phyloP scores from a whole-genome alignment of 2,113 vertebrate species.

The Patagioenas fasciata region DNA sequence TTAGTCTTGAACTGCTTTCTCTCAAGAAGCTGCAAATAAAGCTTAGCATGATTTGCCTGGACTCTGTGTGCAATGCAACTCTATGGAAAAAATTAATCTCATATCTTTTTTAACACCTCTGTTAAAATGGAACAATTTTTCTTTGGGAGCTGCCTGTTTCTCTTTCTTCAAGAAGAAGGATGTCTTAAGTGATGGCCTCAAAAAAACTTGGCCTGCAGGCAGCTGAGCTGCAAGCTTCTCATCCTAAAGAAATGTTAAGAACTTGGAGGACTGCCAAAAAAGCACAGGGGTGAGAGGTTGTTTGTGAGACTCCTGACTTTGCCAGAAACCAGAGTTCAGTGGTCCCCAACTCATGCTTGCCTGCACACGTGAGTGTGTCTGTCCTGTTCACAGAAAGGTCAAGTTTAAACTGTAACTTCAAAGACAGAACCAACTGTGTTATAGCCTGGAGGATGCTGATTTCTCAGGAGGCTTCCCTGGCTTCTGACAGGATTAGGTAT shows the following conservation, averaged over 20 bases:
- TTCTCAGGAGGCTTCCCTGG: neutral
- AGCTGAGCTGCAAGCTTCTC: neutral
- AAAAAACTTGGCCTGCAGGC: neutral
- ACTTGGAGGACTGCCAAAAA: neutral
- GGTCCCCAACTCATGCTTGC: neutral
- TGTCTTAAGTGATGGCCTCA: neutral
- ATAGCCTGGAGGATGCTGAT: neutral
- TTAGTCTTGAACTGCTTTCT: neutral
- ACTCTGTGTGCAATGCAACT: neutral
- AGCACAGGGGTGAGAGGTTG: neutral
- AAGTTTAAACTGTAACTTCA: neutral
- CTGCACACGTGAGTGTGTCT: neutral
- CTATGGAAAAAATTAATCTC: neutral
- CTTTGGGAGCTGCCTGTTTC: neutral
- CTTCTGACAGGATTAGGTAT: neutral
- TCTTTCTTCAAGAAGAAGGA: neutral
- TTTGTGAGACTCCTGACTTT: neutral
- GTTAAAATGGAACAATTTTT: neutral
- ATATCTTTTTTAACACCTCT: neutral
- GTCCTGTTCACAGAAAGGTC: neutral
- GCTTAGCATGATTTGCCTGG: neutral
- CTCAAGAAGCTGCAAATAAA: neutral
- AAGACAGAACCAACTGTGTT: neutral
- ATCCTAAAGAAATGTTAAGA: neutral
- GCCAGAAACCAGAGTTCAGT: neutral